Evolutionary conservation across 2,888 invertebrate species (phyloP).

Genomic region (Acleris laterana): DNA sequence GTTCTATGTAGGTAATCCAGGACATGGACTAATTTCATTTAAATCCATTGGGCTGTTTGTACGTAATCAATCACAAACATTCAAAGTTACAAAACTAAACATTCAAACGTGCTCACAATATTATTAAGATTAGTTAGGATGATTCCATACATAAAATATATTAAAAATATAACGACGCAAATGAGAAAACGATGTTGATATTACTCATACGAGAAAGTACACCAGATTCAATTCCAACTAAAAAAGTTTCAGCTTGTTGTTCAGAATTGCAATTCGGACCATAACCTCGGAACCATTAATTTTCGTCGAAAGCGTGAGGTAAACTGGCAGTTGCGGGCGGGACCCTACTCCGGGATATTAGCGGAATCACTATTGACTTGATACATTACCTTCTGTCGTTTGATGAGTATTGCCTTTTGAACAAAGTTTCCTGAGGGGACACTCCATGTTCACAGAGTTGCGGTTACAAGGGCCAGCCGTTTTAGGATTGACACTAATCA

Average conservation of each 20-base stretch:
- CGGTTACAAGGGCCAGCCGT: not conserved
- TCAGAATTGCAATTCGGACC: constrained; percentile 54
- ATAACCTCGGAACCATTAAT: constrained; percentile 64
- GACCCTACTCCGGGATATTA: constrained; percentile 68
- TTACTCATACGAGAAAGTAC: too few species aligned
- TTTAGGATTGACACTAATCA: too few species aligned
- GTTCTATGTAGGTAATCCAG: too few species aligned
- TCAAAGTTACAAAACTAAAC: too few species aligned
- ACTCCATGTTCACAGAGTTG: constrained; percentile 6
- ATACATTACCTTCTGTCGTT: constrained; percentile 60
- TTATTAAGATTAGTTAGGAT: too few species aligned
- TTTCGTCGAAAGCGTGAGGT: constrained; percentile 64
- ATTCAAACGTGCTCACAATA: too few species aligned
- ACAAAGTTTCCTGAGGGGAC: constrained; percentile 28
- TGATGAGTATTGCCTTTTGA: constrained; percentile 41
- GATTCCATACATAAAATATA: too few species aligned
- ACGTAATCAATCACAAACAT: too few species aligned
- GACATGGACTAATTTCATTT: too few species aligned
- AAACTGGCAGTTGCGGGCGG: constrained; percentile 56
- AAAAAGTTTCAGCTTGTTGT: constrained; percentile 33
- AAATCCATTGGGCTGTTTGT: too few species aligned
- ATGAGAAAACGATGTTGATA: too few species aligned
- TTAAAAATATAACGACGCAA: too few species aligned
- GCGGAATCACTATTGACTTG: constrained; percentile 65
- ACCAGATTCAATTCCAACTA: not conserved